Base-by-base conservation (phyloP, 35 echinoderm and acorn worm genomes). In the Amphiura filiformis region DNA sequence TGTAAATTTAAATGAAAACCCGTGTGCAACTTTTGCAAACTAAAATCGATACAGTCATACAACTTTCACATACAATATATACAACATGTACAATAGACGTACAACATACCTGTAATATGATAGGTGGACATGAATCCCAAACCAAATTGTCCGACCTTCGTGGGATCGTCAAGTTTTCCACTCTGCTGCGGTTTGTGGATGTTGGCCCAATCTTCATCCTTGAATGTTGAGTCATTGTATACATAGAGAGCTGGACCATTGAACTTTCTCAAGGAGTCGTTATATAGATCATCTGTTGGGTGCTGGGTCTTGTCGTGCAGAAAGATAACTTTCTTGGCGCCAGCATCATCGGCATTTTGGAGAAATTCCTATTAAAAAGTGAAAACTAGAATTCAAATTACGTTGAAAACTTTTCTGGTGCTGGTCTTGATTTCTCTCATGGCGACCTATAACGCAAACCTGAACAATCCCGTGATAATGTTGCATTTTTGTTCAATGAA, bases 111-210 rank as follows among this genome's bases (percentile, higher is more conserved):
- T 92, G 94, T 96, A 12, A 96, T 15, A 86, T 96, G 94, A 56
- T 92, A 96, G 20, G 92, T 86, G 31, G 90, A 92, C 23, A 70
- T 87, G 77, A 96, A 96, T 31, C 94, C 94, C 15, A 96, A 40
- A 17, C 94, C 94, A 82, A 96, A 96, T 49, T 90, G 56, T 23
- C 94, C 94, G 44, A 96, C 94, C 75, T 92, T 92, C 31, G 84
- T 57, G 1, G 64, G 84, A 76, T 96, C 90, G 3, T 92, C 39
- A 23, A 36, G 30, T 78, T 96, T 96, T 31, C 35, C 79, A 78
- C 94, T 96, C 26, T 84, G 79, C 13, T 76, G 70, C 20, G 86
- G 89, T 2, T 81, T 61, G 86, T 96, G 94, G 0, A 96, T 96
- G 9, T 52, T 79, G 17, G 39, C 26, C 94, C 94, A 96, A 76